Percentiles rank a stretch among this genome's conserved stretches.
Conservation (phyloP, 1,140 invertebrate genomes). For the Scaptomyza montana region DNA sequence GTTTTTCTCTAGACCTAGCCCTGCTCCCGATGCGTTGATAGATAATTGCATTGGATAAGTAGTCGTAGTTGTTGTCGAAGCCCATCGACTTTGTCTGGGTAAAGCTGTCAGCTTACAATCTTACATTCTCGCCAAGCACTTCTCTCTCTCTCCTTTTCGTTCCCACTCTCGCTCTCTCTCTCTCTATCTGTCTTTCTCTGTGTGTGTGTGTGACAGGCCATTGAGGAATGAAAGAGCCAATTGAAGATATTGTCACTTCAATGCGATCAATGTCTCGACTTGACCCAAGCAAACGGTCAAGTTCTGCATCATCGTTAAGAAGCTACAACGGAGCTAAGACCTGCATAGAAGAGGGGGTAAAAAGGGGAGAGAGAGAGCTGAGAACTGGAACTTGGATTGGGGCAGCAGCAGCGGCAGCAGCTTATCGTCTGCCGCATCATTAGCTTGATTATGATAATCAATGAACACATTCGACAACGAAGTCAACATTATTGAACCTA, state of each 20-base stretch:
- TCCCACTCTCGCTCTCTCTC: background rate
- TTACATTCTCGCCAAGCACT: background rate
- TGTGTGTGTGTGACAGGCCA: constrained; percentile 19
- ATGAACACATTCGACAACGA: constrained; percentile 70
- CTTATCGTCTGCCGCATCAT: constrained; percentile 78
- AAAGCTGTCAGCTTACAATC: constrained; percentile 9
- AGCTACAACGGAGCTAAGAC: constrained; percentile 12
- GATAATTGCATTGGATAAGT: constrained; percentile 76
- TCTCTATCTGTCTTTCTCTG: background rate
- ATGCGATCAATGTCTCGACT: constrained; percentile 39
- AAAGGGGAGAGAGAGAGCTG: background rate
- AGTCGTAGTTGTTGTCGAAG: background rate
- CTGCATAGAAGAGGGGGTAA: background rate
- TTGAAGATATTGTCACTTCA: constrained; percentile 67
- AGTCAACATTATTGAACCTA: constrained; percentile 33
- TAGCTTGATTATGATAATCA: constrained; percentile 83
- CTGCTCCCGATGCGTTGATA: constrained; percentile 22
- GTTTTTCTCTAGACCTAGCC: constrained; percentile 46
- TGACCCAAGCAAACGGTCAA: constrained; percentile 16
- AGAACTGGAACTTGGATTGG: constrained; percentile 1
- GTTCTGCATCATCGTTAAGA: constrained; percentile 65
- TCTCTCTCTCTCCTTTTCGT: background rate
- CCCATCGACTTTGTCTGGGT: background rate
- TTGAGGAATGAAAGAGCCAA: constrained; percentile 62
- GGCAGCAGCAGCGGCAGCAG: constrained; percentile 18